Evolutionary conservation across 2,888 invertebrate species (phyloP).

Genomic region (Patella caerulea): DNA sequence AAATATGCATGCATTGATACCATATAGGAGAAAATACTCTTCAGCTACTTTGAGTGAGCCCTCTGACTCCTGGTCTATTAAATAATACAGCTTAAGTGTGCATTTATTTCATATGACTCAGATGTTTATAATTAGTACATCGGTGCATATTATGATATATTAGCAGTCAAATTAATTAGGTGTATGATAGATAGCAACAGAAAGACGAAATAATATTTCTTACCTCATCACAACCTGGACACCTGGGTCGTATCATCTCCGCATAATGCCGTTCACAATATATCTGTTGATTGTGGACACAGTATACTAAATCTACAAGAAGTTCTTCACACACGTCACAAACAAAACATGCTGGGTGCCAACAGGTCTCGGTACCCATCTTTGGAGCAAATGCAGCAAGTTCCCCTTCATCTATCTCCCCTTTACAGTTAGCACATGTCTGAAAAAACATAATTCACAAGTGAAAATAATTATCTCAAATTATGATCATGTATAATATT

Average conservation of each 20-base stretch:
- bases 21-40: too few species aligned
- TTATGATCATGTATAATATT: neutral
- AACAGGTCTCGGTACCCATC: constrained; percentile 81
- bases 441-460: constrained; percentile 68
- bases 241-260: constrained; percentile 94
- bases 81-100: too few species aligned
- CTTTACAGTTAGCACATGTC: constrained; percentile 88
- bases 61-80: too few species aligned
- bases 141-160: too few species aligned
- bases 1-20: too few species aligned
- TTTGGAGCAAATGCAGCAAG: constrained; percentile 89
- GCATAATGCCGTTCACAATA: constrained; percentile 98
- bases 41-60: too few species aligned
- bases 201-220: constrained; percentile 65
- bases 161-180: too few species aligned
- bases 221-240: constrained; percentile 98
- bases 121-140: too few species aligned
- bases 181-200: too few species aligned
- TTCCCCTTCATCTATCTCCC: constrained; percentile 84
- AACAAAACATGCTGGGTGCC: constrained; percentile 94
- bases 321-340: constrained; percentile 91
- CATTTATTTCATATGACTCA: too few species aligned
- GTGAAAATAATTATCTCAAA: neutral
- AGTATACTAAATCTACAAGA: constrained; percentile 96
- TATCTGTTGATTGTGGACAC: constrained; percentile 85